Conservation (phyloP, 2,113 vertebrate genomes). For the Siniperca chuatsi region DNA sequence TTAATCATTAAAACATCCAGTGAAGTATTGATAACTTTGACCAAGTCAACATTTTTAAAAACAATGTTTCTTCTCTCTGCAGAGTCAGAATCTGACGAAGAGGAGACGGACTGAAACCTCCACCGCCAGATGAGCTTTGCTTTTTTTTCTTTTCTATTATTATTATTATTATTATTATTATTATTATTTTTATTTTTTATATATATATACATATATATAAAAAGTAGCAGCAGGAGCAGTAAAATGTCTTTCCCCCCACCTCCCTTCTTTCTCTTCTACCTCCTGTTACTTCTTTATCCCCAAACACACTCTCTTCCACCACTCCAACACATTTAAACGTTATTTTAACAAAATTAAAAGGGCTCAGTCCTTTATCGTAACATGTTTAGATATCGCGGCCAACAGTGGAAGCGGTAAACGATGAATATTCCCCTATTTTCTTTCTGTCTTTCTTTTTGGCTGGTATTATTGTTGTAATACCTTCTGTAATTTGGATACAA, state of each 20-base stretch:
- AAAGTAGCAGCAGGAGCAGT: constrained; percentile 89
- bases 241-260: constrained; percentile 72
- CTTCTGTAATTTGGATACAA: constrained; percentile 61
- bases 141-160: constrained; percentile 29
- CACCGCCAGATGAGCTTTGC: constrained; percentile 60
- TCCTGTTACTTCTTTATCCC: constrained; percentile 83
- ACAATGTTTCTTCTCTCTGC: constrained; percentile 49
- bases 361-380: constrained; percentile 83
- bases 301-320: constrained; percentile 61
- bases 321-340: constrained; percentile 87
- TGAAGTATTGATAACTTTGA: neutral
- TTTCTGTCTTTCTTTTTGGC: neutral
- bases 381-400: neutral
- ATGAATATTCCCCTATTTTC: neutral
- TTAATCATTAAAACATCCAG: neutral
- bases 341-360: constrained; percentile 78
- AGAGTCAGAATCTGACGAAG: constrained; percentile 97
- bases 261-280: constrained; percentile 83
- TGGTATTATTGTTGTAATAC: constrained; percentile 22
- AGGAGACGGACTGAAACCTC: constrained; percentile 93
- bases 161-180: neutral
- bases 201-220: constrained; percentile 3
- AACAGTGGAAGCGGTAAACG: constrained; percentile 4
- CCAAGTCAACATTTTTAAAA: neutral
- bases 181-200: neutral